Evolutionary conservation across 2,888 invertebrate genomes (phyloP), one percentile per base, ranked within the genome.

Genomic region (Nymphalis c-album): DNA sequence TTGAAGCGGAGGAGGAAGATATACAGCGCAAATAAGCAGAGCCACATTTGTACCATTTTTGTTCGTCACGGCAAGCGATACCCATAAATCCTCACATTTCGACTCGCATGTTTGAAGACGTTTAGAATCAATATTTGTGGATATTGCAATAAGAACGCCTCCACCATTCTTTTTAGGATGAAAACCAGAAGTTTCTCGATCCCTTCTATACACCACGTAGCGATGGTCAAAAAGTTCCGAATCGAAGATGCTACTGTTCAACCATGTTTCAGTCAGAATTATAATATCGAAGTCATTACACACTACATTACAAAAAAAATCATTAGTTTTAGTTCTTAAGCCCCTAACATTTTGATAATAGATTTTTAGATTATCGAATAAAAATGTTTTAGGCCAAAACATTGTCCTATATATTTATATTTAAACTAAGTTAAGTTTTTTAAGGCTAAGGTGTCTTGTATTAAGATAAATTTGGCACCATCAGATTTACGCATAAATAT

Each of bases 331-430:
- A 22, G 73, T 72, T 16, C 73, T 55, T 18, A 73, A 59, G 17
- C 75, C 74, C 26, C 72, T 70, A 6, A 72, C 64, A 69, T 74
- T 74, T 53, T 73, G 71, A 64, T 71, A 72, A 63, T 73, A 75
- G 16, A 72, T 58, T 50, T 67, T 48, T 18, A 70, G 26, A 22
- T 45, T 67, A 46, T 60, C 35, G 18, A 67, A 48, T 48, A n/a
- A 7, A 48, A 48, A 48, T n/a, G 48, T 48, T 48, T 48, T 22
- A 18, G 13, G 26, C 51, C 26, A 53, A 53, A 22, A 20, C 13
- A 53, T 26, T 40, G 51, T 53, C 26, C 2, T 26, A 22, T 16
- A 53, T 22, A 53, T 13, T 26, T 46, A 40, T 45, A 58, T 31
- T 61, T 22, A 59, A 22, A 35, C 26, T 62, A 67, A 13, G 13